A percentile compares a stretch with the other conserved stretches of the same genome.
phyloP scores from a whole-genome alignment of 1,140 invertebrate species.

The Ostrea denselamellosa region DNA sequence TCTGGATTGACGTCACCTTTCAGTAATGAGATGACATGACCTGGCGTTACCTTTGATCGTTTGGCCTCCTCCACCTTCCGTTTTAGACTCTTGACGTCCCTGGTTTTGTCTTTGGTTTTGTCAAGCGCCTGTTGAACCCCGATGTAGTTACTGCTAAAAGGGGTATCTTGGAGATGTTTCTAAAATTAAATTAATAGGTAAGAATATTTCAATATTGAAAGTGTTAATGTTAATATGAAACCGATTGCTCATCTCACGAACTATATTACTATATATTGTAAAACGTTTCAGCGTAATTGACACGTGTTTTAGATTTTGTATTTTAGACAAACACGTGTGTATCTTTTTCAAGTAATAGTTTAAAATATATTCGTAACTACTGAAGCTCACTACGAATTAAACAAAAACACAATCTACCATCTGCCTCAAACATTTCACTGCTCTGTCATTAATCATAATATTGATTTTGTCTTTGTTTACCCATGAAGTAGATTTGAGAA shows the following conservation, averaged over 20 bases:
- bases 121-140: conserved; percentile 69
- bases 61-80: conserved; percentile 67
- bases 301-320: too few species aligned
- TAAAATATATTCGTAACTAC: too few species aligned
- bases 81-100: conserved; percentile 63
- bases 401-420: conserved; percentile 19
- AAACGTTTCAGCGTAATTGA: too few species aligned
- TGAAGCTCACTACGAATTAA: not conserved
- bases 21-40: not conserved
- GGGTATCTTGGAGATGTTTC: conserved; percentile 60
- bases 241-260: too few species aligned
- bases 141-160: conserved; percentile 67
- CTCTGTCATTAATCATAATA: not conserved
- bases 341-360: too few species aligned
- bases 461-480: not conserved
- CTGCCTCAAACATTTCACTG: not conserved
- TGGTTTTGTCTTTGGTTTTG: conserved; percentile 57
- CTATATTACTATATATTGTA: too few species aligned
- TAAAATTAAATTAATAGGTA: conserved; percentile 52
- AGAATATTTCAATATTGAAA: not conserved
- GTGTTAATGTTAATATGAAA: too few species aligned
- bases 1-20: not conserved
- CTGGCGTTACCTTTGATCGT: conserved; percentile 46
- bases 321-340: too few species aligned
- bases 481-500: not conserved